Conservation (phyloP, 1,140 invertebrate species). For the Frieseomelitta varia region DNA sequence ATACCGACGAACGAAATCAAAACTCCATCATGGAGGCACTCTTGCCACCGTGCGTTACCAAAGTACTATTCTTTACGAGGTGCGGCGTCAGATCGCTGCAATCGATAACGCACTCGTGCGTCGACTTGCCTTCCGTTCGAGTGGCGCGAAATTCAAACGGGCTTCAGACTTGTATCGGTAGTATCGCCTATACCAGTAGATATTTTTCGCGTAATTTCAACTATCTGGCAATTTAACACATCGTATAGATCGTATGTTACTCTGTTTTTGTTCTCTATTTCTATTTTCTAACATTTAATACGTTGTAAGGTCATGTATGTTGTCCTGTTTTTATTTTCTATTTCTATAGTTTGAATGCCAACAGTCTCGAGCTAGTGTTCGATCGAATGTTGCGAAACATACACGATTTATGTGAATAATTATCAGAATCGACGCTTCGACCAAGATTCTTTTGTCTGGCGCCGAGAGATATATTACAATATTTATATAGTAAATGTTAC, state of each 20-base stretch:
- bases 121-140: neutral
- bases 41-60: constrained; percentile 31
- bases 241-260: neutral
- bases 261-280: too few relatives aligned
- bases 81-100: constrained; percentile 3
- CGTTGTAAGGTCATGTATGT: too few relatives aligned
- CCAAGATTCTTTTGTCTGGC: too few relatives aligned
- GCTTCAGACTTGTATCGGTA: neutral
- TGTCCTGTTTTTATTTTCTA: too few relatives aligned
- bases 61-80: neutral
- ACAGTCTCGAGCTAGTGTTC: too few relatives aligned
- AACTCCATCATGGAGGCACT: neutral
- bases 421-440: too few relatives aligned
- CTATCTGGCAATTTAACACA: neutral
- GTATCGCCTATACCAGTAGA: neutral
- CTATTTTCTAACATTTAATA: too few relatives aligned
- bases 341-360: too few relatives aligned
- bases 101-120: neutral
- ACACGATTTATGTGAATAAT: too few relatives aligned
- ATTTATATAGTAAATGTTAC: too few relatives aligned
- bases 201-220: neutral
- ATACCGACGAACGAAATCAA: neutral
- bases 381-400: too few relatives aligned
- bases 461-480: too few relatives aligned
- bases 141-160: constrained; percentile 12